Conservation (phyloP, 2,888 invertebrate species). For the Galerucella nymphaeae region DNA sequence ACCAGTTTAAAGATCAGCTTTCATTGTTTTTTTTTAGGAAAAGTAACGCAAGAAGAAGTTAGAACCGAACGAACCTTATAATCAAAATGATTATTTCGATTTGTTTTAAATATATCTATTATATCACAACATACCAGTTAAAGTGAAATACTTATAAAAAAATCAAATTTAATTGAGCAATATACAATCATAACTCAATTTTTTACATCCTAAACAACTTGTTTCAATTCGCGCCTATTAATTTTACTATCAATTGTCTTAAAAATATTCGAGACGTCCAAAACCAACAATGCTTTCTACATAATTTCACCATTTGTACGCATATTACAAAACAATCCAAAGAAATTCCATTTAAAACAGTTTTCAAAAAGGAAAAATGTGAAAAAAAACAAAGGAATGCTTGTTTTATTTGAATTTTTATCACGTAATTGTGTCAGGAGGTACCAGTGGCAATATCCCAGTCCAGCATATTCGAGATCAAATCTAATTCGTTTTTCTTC, state of each 20-base stretch:
- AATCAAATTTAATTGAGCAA: constrained; percentile 64
- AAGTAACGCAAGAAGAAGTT: constrained; percentile 5
- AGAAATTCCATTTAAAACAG: neutral
- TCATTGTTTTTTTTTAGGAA: neutral
- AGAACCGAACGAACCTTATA: constrained; percentile 29
- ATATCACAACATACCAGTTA: constrained; percentile 60
- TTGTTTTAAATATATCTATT: constrained; percentile 50
- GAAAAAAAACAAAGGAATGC: too few species aligned
- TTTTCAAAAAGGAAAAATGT: too few species aligned
- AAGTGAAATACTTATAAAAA: constrained; percentile 51
- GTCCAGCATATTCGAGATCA: too few species aligned
- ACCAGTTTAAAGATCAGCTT: too few species aligned
- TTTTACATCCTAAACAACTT: constrained; percentile 61
- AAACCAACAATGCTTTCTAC: neutral
- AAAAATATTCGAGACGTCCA: constrained; percentile 13
- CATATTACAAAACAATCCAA: neutral
- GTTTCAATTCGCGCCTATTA: constrained; percentile 52
- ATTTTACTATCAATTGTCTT: constrained; percentile 48
- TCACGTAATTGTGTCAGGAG: too few species aligned
- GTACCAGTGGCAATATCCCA: too few species aligned
- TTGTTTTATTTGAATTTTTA: too few species aligned
- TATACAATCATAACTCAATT: constrained; percentile 62
- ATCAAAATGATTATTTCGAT: constrained; percentile 50
- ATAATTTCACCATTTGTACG: neutral
- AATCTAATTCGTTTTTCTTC: too few species aligned